Conservation (phyloP, 2,797 vertebrate genomes). For the Melanotaenia boesemani region DNA sequence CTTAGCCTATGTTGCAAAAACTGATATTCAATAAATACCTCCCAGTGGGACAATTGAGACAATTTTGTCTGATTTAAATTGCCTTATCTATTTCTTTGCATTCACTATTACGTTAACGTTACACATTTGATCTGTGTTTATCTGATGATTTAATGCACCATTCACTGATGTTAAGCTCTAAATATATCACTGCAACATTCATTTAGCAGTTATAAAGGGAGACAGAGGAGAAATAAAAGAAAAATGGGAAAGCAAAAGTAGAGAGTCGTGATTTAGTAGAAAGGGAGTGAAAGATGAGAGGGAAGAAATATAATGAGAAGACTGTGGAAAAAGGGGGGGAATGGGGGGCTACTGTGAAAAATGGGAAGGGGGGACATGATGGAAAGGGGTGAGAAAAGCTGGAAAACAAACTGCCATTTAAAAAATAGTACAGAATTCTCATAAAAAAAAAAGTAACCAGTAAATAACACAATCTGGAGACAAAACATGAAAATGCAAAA, state of each 20-base stretch:
- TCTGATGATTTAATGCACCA: not conserved
- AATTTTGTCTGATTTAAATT: not conserved
- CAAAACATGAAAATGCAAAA: not conserved
- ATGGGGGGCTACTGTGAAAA: not conserved
- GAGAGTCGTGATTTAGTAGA: not conserved
- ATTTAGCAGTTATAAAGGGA: not conserved
- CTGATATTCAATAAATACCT: slow-evolving; percentile 3
- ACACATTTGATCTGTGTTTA: slow-evolving; percentile 10
- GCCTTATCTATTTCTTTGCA: not conserved
- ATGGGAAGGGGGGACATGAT: not conserved
- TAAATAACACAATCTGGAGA: not conserved
- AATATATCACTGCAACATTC: slow-evolving; percentile 7
- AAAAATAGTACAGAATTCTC: not conserved
- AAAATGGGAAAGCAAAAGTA: not conserved
- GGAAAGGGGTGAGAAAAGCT: not conserved
- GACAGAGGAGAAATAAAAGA: not conserved
- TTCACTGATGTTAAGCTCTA: not conserved
- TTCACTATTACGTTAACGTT: not conserved
- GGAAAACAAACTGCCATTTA: not conserved
- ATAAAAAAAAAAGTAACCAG: not conserved
- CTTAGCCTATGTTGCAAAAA: not conserved
- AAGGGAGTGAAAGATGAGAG: not conserved
- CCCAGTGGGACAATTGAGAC: not conserved
- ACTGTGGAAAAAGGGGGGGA: not conserved
- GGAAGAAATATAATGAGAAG: slow-evolving; percentile 8